A percentile compares a stretch with the other conserved stretches of the same genome.
These are phyloP conservation scores for Meloidogyne chitwoodi DNA, from an alignment of 1,140 invertebrate species.

Conservation along the genomic window DNA sequence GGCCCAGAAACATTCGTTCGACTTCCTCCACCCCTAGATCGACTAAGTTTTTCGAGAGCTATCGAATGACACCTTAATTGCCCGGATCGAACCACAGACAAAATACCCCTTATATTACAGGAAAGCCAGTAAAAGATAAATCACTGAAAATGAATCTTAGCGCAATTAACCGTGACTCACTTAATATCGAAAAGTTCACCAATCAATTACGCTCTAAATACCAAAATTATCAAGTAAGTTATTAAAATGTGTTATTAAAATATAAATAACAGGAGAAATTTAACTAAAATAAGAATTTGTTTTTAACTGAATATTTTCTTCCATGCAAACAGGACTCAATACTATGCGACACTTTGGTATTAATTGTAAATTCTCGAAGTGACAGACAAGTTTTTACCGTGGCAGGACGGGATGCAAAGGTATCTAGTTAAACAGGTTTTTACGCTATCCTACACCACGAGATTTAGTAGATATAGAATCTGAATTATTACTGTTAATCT, in stretches of 20 bases:
- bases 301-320: neutral
- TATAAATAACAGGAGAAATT: no score
- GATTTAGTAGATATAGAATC: constrained; percentile 35
- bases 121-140: neutral
- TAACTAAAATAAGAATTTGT: neutral
- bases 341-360: constrained; percentile 54
- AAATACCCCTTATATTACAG: no score
- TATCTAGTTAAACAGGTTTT: neutral
- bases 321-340: constrained; percentile 49
- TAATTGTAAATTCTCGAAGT: constrained; percentile 53
- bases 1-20: no score
- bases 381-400: constrained; percentile 59
- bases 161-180: constrained; percentile 13
- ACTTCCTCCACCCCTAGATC: no score
- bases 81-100: no score
- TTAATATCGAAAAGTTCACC: constrained; percentile 55
- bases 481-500: no score
- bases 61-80: no score
- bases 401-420: constrained; percentile 33
- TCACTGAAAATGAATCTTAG: neutral
- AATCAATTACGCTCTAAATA: constrained; percentile 50
- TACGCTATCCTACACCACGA: neutral
- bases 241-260: no score
- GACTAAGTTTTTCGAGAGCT: no score
- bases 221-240: constrained; percentile 50